Base-by-base conservation (phyloP, 1,140 invertebrate genomes). In the Bradysia coprophila region DNA sequence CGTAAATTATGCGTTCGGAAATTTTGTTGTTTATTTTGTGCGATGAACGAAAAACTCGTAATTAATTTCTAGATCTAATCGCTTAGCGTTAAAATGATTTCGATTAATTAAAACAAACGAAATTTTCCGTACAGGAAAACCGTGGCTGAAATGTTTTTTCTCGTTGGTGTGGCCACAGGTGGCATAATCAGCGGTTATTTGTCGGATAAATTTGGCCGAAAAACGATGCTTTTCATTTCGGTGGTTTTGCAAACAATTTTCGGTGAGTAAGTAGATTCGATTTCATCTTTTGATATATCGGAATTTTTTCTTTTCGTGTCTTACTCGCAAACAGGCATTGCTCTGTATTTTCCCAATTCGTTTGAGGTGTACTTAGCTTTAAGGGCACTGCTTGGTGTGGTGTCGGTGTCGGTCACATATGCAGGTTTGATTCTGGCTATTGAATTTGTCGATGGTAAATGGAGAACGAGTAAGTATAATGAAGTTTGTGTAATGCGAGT, bases 191-290 rank as follows among this genome's bases (percentile, higher is more conserved):
- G 74, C 31, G 76, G 77, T 18, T 71, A 75, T 51, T 66, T 81
- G 37, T 79, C 77, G n/a, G 78, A 80, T 56, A 75, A 68, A 56
- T 82, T 76, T 49, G 83, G 83, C 6, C 67, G 83, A 43, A 86
- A 86, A 61, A 68, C 63, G 37, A 78, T 80, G 31, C 57, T 86
- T 38, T 73, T 86, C 59, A 57, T 73, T 21, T 72, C 78, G 42
- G 64, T 81, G 37, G 49, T 78, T 33, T 59, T 81, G 8, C 81
- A 86, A 57, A 66, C 79, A 39, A 60, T 68, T 38, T 64, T 74
- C 20, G 73, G 75, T 66, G 52, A 58, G 51, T 38, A 21, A 36
- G 9, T 36, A 36, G 18, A 36, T 36, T 11, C 18, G n/a, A n/a
- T 9, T 31, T 31, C 28, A n/a, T n/a, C 28, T n/a, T n/a, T 31